Evolutionary conservation across 30 jellyfish, hydroid and myxozoan species (phyloP), one percentile per base, ranked within the genome.

Genomic region (Rhopilema esculentum): DNA sequence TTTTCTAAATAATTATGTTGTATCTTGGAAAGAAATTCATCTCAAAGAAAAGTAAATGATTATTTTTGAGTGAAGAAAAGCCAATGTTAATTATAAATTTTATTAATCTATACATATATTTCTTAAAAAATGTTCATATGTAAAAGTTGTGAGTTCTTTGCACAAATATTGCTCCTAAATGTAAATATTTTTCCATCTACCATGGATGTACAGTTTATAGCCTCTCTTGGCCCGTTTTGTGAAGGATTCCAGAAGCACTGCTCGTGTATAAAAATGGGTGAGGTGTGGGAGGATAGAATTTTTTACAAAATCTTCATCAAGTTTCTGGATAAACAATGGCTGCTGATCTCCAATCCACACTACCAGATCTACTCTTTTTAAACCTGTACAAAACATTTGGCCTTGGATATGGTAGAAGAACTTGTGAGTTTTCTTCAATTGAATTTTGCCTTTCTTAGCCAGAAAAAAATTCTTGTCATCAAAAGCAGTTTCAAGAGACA

Each of bases 321-420:
- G 27, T 25, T 24, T 19, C 53, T 70, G 57, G 32, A 70, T 31
- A 28, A 70, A 70, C 24, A 70, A 70, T 25, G 81, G 19, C 62
- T 70, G 49, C 32, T 70, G 57, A 70, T 70, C 81, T 22, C 57
- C 49, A 70, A 70, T 4, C 81, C 81, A 22, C 27, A 70, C 81
- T 19, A 70, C 81, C 27, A 70, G 62, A 31, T 70, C 62, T 1
- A 70, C 71, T 70, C 81, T 70, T 31, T 70, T 70, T 21, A 70
- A 70, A 70, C 81, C 53, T 22, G 81, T 19, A 28, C 81, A 70
- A 70, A 70, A 70, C 69, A 70, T 70, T 26, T 64, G 31, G 28
- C 31, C 75, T 64, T 64, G 75, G 75, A 64, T 64, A 4, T 64
- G 75, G 57, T 21, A 25, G 62, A 19, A 70, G 32, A 22, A 70